Evolutionary conservation across 2,888 invertebrate genomes (phyloP).

Genomic region (Netelia virgata): DNA sequence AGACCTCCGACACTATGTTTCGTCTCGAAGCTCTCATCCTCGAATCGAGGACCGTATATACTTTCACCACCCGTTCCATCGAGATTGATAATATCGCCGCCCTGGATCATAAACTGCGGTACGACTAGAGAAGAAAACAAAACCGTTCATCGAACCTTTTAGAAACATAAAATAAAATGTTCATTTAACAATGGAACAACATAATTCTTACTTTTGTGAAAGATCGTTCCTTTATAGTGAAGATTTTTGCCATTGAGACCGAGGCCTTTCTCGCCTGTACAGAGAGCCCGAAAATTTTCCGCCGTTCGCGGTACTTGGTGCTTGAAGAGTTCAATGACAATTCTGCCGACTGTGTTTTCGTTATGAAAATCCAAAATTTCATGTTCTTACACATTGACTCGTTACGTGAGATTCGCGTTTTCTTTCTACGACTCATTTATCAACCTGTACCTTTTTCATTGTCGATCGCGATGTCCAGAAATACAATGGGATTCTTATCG

Average conservation of each 20-base stretch:
- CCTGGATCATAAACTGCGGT: conserved; percentile 95
- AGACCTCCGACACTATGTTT: conserved; percentile 88
- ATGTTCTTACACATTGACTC: not conserved
- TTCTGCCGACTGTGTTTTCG: conserved; percentile 88
- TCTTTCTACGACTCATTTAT: too few relatives aligned
- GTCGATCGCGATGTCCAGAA: conserved; percentile 89
- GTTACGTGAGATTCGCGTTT: too few relatives aligned
- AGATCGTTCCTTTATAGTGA: conserved; percentile 93
- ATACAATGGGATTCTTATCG: conserved; percentile 88
- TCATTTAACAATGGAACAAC: conserved; percentile 9
- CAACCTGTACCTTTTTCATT: conserved; percentile 88
- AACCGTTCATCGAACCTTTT: not conserved
- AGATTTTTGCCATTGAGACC: conserved; percentile 90
- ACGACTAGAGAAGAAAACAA: conserved; percentile 86
- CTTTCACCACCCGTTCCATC: conserved; percentile 97
- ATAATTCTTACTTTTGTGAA: conserved; percentile 89
- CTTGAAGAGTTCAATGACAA: conserved; percentile 94
- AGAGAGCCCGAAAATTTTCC: conserved; percentile 96
- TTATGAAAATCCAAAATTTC: conserved; percentile 18
- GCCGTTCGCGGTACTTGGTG: conserved; percentile 94
- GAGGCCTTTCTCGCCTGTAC: conserved; percentile 95
- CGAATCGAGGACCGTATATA: conserved; percentile 95
- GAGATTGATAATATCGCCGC: conserved; percentile 91
- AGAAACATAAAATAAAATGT: conserved; percentile 40
- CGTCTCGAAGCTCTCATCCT: conserved; percentile 94